A percentile compares a stretch with the other conserved stretches of the same genome.
phyloP scores from a whole-genome alignment of 2,888 invertebrate species.

The Dusona sp. region DNA sequence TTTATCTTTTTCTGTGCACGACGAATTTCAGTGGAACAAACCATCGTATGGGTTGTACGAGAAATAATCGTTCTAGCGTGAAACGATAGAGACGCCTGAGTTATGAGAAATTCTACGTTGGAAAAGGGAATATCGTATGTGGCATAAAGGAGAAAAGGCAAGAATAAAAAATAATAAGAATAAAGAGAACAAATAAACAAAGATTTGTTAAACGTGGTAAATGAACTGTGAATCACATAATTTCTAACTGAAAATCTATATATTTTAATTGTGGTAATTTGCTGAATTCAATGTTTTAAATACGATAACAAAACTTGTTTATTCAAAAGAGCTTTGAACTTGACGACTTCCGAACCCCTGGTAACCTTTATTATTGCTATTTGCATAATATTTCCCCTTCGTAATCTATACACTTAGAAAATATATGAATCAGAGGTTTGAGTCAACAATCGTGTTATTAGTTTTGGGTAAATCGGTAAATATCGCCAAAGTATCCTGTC shows the following conservation, averaged over 20 bases:
- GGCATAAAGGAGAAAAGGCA: background rate
- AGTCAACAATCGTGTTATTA: background rate
- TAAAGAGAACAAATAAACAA: background rate
- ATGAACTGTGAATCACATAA: conserved; percentile 6
- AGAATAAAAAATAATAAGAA: background rate
- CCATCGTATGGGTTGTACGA: conserved; percentile 45
- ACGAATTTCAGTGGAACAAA: conserved; percentile 51
- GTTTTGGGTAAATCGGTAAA: background rate
- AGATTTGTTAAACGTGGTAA: conserved; percentile 25
- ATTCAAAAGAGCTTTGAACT: background rate
- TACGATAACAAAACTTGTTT: background rate
- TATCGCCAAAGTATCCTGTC: background rate
- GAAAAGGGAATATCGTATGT: conserved; percentile 13
- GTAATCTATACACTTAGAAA: background rate
- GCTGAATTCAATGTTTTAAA: background rate
- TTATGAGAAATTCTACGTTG: conserved; percentile 46
- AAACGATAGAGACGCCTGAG: conserved; percentile 50
- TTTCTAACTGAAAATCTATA: background rate
- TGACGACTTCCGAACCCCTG: background rate
- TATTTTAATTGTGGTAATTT: background rate
- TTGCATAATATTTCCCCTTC: background rate
- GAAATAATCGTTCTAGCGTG: conserved; percentile 53
- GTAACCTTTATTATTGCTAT: background rate
- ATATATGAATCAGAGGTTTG: background rate
- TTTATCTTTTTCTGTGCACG: background rate